Base-by-base conservation (phyloP, 2,888 invertebrate species). In the Rotaria sp. region DNA sequence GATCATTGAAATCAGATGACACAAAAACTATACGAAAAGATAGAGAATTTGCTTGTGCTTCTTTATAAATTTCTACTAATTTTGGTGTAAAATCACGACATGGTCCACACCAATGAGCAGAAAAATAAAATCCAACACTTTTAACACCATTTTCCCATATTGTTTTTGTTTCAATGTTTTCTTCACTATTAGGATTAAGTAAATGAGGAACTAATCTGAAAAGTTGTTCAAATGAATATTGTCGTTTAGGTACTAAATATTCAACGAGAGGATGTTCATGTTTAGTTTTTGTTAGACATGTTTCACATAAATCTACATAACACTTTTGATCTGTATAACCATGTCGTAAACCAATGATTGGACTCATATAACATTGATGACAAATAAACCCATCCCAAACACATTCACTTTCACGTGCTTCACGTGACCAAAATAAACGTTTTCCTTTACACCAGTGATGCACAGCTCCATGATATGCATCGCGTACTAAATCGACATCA, bases 31-130 rank as follows among this genome's bases (percentile, higher is more conserved):
- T 45, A 45, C 35, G 2, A 80, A 80, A 45, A 41, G 13, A 1
- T 4, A 13, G 45, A 26, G 15, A 11, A 38, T 45, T 80, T n/a
- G 1, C 45, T n/a, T 35, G 41, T 26, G 13, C 18, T 45, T 41
- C 45, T 13, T 80, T 45, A 45, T 80, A 80, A 41, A 45, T 3
- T 45, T 38, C 41, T 3, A 45, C 41, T 26, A 80, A 45, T n/a
- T 38, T 24, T 26, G 80, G 80, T 80, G 80, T 80, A 80, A 80
- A 80, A 15, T 1, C 24, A 15, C 35, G 80, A 45, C 41, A 80
- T 45, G 80, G 45, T 45, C 10, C 11, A n/a, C 80, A 80, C 80
- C 80, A 80, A 41, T 80, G 80, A 45, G 80, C 80, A 35, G 80
- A 80, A 80, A 80, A 80, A 80, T 80, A 80, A 26, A 80, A 45